Evolutionary conservation across 2,888 invertebrate genomes (phyloP), one percentile per base, ranked within the genome.

Genomic region (Micoletzkya japonica): DNA sequence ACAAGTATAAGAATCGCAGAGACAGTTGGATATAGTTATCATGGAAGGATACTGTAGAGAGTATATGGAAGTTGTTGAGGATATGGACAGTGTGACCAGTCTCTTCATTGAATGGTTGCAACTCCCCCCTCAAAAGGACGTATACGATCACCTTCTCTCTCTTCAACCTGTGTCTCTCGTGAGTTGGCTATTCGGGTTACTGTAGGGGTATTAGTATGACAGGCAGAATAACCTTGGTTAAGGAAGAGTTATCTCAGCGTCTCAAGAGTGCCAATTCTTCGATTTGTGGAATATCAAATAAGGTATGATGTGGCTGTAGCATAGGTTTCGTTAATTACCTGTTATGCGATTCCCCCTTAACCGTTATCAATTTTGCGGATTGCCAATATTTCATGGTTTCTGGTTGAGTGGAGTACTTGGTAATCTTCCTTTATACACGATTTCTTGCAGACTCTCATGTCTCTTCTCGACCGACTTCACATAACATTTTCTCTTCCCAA

Each of bases 161-260:
- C 63, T 82, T 30, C 74, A 78, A n/a, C 74, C 82, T 4, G 74
- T 81, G 20, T 71, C 77, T 6, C 59, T 81, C 63, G 81, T 81
- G 37, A 61, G 76, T n/a, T n/a, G n/a, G n/a, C n/a, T n/a, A n/a
- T n/a, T n/a, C n/a, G n/a, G n/a, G n/a, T 69, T 75, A 30, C 36
- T 56, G 50, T 57, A 37, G 60, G 1, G 34, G 36, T 54, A 24
- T 44, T 10, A 44, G 20, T 20, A 44, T 44, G 44, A n/a, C n/a
- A n/a, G 20, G 20, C 6, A 20, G 4, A 56, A 66, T 32, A 39
- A 34, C 57, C 0, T 57, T 24, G 34, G 72, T 73, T 50, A 63
- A 78, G 78, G 78, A 78, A 63, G 78, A 78, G 63, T 60, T 78
- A 54, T 67, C 76, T 6, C 49, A 73, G 26, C 74, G 75, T 4